phyloP scores from a whole-genome alignment of 1,140 invertebrate species.

The Brachionus angularis region DNA sequence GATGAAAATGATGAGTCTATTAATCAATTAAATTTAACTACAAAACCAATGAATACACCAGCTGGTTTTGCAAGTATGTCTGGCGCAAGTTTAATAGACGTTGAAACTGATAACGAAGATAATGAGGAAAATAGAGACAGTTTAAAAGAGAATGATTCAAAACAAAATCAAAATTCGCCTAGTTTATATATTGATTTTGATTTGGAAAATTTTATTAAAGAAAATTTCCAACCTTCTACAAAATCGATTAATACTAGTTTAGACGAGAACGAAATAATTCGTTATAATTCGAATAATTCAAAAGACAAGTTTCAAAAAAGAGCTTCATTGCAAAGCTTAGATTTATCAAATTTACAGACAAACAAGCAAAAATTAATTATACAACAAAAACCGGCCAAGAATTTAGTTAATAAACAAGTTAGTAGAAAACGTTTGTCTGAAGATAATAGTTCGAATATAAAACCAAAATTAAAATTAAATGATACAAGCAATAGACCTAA shows the following conservation, averaged over 20 bases:
- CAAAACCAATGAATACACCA: conserved; percentile 30
- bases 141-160: no score
- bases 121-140: background rate
- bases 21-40: background rate
- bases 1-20: background rate
- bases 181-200: conserved; percentile 24
- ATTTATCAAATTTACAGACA: background rate
- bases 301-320: background rate
- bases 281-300: background rate
- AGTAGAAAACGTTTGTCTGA: conserved; percentile 14
- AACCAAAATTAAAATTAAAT: conserved; percentile 34
- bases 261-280: no score
- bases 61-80: background rate
- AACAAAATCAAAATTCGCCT: no score
- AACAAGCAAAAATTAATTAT: background rate
- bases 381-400: no score
- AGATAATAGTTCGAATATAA: no score
- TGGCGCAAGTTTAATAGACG: background rate
- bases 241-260: no score
- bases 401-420: no score
- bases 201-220: conserved; percentile 29
- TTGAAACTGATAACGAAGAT: background rate
- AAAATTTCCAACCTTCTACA: conserved; percentile 33
- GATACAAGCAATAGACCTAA: background rate
- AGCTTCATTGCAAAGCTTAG: conserved; percentile 5